Conservation (phyloP, 2,113 vertebrate species). For the Grammomys surdaster region DNA sequence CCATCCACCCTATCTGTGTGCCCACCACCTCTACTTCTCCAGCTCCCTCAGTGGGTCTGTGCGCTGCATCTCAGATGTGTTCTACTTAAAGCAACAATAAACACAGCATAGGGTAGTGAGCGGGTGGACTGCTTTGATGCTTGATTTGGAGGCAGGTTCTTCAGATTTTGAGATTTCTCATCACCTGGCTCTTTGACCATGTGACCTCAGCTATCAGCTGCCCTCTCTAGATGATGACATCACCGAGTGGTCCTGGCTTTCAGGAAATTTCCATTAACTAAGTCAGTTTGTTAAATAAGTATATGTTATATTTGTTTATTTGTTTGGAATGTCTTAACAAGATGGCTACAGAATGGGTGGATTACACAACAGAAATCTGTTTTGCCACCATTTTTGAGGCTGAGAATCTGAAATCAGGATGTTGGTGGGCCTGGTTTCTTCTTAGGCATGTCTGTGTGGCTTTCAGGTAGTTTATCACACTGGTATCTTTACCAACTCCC, state of each 20-base stretch:
- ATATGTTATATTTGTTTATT: neutral
- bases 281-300: neutral
- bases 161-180: neutral
- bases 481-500: neutral
- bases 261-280: too few relatives aligned
- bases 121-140: neutral
- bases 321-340: neutral
- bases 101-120: fast-evolving
- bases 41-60: too few relatives aligned
- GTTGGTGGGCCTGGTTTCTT: neutral
- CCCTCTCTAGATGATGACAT: neutral
- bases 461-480: neutral
- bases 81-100: neutral
- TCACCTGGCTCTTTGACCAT: neutral
- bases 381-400: neutral
- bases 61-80: neutral
- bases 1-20: neutral
- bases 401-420: neutral
- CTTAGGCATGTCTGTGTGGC: too few relatives aligned
- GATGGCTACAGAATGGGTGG: too few relatives aligned
- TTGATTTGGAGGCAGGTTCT: neutral
- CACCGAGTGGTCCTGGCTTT: neutral
- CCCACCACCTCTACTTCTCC: neutral
- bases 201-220: neutral
- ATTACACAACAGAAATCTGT: neutral